These are phyloP conservation scores for Leucopternis melanops DNA, from an alignment of 2,113 vertebrate genomes.

Conservation along the genomic window DNA sequence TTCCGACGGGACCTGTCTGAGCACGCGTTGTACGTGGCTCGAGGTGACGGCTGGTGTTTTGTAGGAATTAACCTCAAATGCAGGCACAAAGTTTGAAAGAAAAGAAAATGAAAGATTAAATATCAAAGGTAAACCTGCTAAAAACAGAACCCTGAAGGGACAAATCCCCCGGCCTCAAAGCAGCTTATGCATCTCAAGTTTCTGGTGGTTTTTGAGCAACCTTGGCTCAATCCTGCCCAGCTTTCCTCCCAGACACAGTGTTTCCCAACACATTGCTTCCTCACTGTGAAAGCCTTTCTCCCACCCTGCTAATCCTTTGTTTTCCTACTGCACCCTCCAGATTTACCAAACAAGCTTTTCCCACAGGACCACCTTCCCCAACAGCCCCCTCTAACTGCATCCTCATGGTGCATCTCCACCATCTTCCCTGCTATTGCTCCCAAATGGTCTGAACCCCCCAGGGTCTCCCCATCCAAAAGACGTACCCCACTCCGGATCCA, in stretches of 20 bases:
- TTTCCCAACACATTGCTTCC: background rate
- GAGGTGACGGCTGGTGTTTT: background rate
- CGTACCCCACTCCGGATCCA: background rate
- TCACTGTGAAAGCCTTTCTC: background rate
- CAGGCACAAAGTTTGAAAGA: background rate
- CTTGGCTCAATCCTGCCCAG: background rate
- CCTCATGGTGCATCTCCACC: background rate
- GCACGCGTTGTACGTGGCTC: background rate
- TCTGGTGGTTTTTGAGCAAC: background rate
- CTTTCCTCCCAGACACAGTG: background rate
- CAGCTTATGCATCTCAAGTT: background rate
- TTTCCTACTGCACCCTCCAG: background rate
- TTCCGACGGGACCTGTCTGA: background rate
- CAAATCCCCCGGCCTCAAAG: background rate
- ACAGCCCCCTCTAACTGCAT: background rate
- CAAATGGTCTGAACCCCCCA: background rate
- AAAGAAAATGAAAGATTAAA: background rate
- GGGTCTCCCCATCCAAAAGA: background rate
- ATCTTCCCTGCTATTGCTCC: background rate
- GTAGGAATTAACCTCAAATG: background rate
- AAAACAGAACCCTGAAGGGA: background rate
- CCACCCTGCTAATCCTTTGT: background rate
- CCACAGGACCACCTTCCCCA: background rate
- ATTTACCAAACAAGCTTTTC: background rate
- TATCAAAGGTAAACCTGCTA: background rate